Percentiles rank a stretch among this genome's conserved stretches.
Conservation (phyloP, 2,797 vertebrate species). For the Cyprinella venusta region DNA sequence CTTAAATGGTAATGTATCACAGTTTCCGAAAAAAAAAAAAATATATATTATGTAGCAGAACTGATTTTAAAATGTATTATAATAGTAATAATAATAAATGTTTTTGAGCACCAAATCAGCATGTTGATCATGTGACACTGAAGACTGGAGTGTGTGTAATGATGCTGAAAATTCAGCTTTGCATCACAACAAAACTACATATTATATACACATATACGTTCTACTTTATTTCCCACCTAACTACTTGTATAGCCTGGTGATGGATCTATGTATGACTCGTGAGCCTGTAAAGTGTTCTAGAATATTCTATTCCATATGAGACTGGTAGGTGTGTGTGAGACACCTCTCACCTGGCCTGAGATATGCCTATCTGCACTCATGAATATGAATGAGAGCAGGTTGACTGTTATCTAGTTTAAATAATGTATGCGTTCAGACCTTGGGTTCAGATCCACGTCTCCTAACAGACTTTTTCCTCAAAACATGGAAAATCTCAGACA, state of each 20-base stretch:
- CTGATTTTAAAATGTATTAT: not conserved
- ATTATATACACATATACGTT: too few species aligned
- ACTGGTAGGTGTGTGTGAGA: slow-evolving; percentile 2
- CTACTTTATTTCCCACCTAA: not conserved
- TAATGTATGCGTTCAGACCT: slow-evolving; percentile 77
- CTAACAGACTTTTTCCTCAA: slow-evolving; percentile 66
- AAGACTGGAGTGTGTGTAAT: too few species aligned
- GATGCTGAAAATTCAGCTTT: too few species aligned
- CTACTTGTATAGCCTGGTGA: not conserved
- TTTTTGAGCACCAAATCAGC: not conserved
- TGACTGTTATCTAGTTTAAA: slow-evolving; percentile 78
- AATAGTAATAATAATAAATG: not conserved
- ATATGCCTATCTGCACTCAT: slow-evolving; percentile 73
- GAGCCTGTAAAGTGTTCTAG: slow-evolving; percentile 12
- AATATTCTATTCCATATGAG: slow-evolving; percentile 35
- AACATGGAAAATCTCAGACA: slow-evolving; percentile 54
- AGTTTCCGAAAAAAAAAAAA: not conserved
- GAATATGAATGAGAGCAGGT: slow-evolving; percentile 77
- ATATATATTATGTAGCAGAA: not conserved
- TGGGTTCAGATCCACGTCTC: slow-evolving; percentile 74
- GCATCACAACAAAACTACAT: too few species aligned
- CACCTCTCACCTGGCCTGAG: slow-evolving; percentile 70
- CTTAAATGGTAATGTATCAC: not conserved
- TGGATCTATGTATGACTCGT: not conserved
- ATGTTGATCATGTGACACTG: too few species aligned